Conservation (phyloP, 92 coral and sea anemone species). For the Meandrina meandrites region DNA sequence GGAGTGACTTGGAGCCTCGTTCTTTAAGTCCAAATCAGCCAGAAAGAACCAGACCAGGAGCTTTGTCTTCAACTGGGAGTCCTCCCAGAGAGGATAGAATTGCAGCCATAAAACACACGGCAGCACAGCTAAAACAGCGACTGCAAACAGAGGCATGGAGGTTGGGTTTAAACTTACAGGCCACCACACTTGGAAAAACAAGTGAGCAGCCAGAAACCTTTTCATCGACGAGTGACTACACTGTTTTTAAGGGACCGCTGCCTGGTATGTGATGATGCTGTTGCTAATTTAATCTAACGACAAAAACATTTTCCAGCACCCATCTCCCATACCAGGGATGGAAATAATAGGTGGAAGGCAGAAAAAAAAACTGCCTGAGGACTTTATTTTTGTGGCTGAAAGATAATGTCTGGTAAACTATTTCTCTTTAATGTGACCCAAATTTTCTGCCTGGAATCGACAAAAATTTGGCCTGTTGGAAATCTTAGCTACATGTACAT, state of each 20-base stretch:
- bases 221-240: conserved; percentile 28
- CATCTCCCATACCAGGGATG: neutral
- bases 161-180: conserved; percentile 74
- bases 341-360: too few species aligned
- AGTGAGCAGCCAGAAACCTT: conserved; percentile 32
- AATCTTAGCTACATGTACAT: too few species aligned
- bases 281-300: neutral
- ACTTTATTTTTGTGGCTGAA: too few species aligned
- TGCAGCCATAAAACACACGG: conserved; percentile 85
- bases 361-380: too few species aligned
- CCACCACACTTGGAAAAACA: conserved; percentile 43
- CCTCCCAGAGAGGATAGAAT: conserved; percentile 92
- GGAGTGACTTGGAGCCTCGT: conserved; percentile 24
- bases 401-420: too few species aligned
- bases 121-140: conserved; percentile 87
- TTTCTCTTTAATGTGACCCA: too few species aligned
- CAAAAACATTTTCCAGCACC: neutral
- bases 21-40: conserved; percentile 32
- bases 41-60: neutral
- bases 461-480: too few species aligned
- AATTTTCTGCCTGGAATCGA: too few species aligned
- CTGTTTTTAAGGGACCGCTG: conserved; percentile 81
- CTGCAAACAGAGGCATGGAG: conserved; percentile 87
- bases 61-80: conserved; percentile 29
- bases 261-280: conserved; percentile 64